Evolutionary conservation across 2,113 vertebrate genomes (phyloP).

Genomic region (Hepsetus odoe): DNA sequence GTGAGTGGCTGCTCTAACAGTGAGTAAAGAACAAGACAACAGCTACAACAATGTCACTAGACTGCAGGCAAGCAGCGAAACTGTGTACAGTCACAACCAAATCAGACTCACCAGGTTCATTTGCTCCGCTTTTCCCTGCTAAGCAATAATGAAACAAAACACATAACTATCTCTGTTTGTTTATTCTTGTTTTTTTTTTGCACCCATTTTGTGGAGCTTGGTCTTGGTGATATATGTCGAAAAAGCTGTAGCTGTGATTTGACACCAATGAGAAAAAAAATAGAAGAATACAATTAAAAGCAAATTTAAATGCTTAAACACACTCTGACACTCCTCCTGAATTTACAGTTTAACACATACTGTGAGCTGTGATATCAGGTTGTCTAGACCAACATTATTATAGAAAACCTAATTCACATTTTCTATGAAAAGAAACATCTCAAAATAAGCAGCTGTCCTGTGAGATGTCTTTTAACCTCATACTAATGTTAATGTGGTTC

Average conservation of each 20-base stretch:
- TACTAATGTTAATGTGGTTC: constrained; percentile 29
- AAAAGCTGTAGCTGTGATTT: background rate
- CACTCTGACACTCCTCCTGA: background rate
- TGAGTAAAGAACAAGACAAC: too few relatives aligned
- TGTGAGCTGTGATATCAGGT: background rate
- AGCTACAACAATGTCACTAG: too few relatives aligned
- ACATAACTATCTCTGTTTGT: background rate
- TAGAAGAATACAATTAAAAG: too few relatives aligned
- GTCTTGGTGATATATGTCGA: background rate
- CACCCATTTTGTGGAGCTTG: too few relatives aligned
- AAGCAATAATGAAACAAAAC: background rate
- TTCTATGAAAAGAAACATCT: background rate
- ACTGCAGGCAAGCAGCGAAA: background rate
- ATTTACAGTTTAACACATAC: background rate
- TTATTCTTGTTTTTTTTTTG: too few relatives aligned
- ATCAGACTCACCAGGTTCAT: too few relatives aligned
- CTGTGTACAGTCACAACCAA: too few relatives aligned
- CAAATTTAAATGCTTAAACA: background rate
- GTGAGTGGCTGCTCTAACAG: too few relatives aligned
- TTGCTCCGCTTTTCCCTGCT: too few relatives aligned
- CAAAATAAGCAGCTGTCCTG: background rate
- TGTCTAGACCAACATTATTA: background rate
- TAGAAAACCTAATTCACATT: background rate
- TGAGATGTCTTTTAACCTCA: background rate
- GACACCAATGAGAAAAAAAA: background rate